A percentile compares a stretch with the other conserved stretches of the same genome.
Conservation (phyloP, 2,888 invertebrate genomes). For the Tetragnatha montana region DNA sequence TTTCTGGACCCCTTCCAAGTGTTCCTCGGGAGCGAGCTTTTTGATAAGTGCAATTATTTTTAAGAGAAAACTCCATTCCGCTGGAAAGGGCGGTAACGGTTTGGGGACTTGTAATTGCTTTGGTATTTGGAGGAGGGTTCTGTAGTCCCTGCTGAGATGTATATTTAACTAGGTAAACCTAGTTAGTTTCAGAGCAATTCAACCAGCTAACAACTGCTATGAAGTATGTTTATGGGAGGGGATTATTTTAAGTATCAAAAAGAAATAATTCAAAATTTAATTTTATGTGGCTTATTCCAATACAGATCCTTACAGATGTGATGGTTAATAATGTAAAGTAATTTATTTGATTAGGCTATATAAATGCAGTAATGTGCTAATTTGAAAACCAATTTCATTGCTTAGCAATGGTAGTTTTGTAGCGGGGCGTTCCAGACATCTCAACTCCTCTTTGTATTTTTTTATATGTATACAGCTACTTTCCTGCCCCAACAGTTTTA, state of each 20-base stretch:
- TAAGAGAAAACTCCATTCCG: conserved; percentile 8
- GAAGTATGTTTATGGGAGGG: too few relatives aligned
- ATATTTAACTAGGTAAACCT: not conserved
- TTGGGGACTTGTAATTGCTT: not conserved
- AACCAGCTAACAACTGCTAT: too few relatives aligned
- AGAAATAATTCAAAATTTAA: not conserved
- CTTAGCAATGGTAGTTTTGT: too few relatives aligned
- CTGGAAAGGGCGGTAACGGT: not conserved
- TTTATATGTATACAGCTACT: too few relatives aligned
- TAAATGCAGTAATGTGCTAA: too few relatives aligned
- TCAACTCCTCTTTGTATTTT: too few relatives aligned
- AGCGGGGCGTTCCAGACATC: too few relatives aligned
- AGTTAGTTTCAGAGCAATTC: not conserved
- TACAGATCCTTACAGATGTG: not conserved
- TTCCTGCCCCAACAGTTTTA: too few relatives aligned
- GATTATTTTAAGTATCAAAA: not conserved
- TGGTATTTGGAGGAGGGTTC: not conserved
- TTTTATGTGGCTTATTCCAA: not conserved
- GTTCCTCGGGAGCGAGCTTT: not conserved
- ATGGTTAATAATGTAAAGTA: too few relatives aligned
- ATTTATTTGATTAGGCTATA: too few relatives aligned
- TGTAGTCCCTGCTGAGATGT: not conserved
- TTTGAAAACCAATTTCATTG: too few relatives aligned
- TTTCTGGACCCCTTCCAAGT: conserved; percentile 15
- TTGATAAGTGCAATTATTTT: conserved; percentile 12